phyloP scores from a whole-genome alignment of 2,888 invertebrate species.

The Teleogryllus oceanicus region DNA sequence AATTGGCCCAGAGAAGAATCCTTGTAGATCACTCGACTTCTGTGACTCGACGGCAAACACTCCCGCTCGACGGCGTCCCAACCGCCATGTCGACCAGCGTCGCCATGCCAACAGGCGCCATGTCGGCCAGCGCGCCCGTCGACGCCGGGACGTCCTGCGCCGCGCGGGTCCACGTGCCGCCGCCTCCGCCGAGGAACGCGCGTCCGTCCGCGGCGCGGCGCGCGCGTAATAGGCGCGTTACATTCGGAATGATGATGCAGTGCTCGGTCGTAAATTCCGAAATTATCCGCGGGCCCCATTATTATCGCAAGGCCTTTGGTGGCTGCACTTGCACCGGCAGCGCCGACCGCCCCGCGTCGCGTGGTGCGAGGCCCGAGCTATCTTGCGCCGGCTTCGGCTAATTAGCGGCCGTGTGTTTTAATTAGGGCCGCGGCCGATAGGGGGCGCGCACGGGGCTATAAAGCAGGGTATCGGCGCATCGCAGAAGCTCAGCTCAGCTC shows the following conservation, averaged over 20 bases:
- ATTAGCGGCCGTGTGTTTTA: slow-evolving; percentile 18
- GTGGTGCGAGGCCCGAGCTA: neutral
- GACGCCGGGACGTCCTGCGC: neutral
- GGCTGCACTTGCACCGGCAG: neutral
- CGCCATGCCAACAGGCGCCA: too few relatives aligned
- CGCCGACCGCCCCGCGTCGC: neutral
- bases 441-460: slow-evolving; percentile 18
- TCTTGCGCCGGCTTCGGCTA: slow-evolving; percentile 5
- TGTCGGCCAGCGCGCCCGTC: too few relatives aligned
- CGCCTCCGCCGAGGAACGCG: neutral
- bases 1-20: too few relatives aligned
- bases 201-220: neutral
- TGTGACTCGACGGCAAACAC: neutral
- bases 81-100: neutral
- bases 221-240: slow-evolving; percentile 1
- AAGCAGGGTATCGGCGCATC: slow-evolving; percentile 9
- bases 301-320: neutral
- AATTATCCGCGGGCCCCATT: neutral
- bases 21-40: too few relatives aligned
- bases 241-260: slow-evolving; percentile 18
- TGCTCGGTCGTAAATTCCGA: slow-evolving; percentile 3
- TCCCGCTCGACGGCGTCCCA: neutral
- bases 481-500: neutral
- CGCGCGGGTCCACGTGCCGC: neutral
- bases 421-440: neutral